Percentiles rank a stretch among this genome's conserved stretches.
Evolutionary conservation across 2,113 vertebrate genomes (phyloP).

Genomic region (Propithecus coquereli): DNA sequence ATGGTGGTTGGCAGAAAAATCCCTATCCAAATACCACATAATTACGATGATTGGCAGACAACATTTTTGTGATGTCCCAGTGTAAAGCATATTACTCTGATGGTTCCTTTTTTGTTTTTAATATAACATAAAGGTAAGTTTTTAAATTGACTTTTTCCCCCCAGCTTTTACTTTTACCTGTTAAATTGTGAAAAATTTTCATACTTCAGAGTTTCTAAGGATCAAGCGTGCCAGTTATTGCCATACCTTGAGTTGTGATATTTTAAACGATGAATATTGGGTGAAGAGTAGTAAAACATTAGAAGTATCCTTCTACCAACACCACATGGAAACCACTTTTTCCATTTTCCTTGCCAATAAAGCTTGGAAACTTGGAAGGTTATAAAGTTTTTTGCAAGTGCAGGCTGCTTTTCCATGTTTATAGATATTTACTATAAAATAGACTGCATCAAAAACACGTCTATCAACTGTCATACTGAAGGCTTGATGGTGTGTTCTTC

Average conservation of each 20-base stretch:
- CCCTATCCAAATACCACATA: not conserved
- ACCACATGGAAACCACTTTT: not conserved
- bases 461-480: not conserved
- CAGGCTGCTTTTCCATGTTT: not conserved
- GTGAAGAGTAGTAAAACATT: not conserved
- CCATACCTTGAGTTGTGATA: not conserved
- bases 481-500: not conserved
- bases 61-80: not conserved
- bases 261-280: not conserved
- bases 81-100: not conserved
- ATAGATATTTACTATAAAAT: not conserved
- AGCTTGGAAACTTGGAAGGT: not conserved
- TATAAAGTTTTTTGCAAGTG: not conserved
- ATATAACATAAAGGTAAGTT: not conserved
- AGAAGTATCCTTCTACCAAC: not conserved
- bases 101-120: not conserved
- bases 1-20: not conserved
- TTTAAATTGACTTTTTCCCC: not conserved
- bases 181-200: not conserved
- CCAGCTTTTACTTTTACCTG: not conserved
- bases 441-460: not conserved
- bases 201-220: not conserved
- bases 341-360: not conserved
- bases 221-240: not conserved
- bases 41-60: not conserved